Evolutionary conservation across 2,797 vertebrate species (phyloP), one percentile per base, ranked within the genome.

Genomic region (Etheostoma nigrum): DNA sequence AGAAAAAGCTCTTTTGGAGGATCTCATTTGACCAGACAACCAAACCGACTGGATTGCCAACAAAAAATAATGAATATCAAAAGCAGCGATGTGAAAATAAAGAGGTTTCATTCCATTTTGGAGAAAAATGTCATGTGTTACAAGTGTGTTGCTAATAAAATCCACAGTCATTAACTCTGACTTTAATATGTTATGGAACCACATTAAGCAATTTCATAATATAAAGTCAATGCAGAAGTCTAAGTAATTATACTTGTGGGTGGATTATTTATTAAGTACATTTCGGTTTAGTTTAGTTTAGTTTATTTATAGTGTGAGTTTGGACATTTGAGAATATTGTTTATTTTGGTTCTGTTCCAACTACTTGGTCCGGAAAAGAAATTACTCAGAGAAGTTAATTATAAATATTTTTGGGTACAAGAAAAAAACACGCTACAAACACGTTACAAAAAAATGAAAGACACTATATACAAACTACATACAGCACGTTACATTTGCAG

Each of bases 1-100:
- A 47, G 21, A 45, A 25, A 70, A 60, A 55, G 0, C 19, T 63
- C 71, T 76, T 71, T 57, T 44, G 55, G 65, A 55, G 64, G 52
- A 72, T 49, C 75, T 82, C 47, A 80, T 86, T 67, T 49, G 52
- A 19, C 21, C 66, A 48, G 69, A 82, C 72, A 66, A 66, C 30
- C 64, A 57, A 60, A 76, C 52, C 5, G 2, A 66, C 42, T 21
- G 55, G 58, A 74, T 74, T 64, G 21, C 63, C 76, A 74, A 54
- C 63, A 48, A 54, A 60, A 82, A 78, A 25, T 73, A 69, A 78
- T 72, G 48, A 68, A 59, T 58, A 47, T 52, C 63, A 67, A 54
- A 62, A 10, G 27, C 77, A 78, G 27, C 5, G 0, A 71, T 7
- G 45, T 71, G 65, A 53, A 61, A 70, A 67, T 70, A 53, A 74